Percentiles rank a stretch among this genome's conserved stretches.
Evolutionary conservation across 2,888 invertebrate species (phyloP).

Genomic region (Drosophila rellima): DNA sequence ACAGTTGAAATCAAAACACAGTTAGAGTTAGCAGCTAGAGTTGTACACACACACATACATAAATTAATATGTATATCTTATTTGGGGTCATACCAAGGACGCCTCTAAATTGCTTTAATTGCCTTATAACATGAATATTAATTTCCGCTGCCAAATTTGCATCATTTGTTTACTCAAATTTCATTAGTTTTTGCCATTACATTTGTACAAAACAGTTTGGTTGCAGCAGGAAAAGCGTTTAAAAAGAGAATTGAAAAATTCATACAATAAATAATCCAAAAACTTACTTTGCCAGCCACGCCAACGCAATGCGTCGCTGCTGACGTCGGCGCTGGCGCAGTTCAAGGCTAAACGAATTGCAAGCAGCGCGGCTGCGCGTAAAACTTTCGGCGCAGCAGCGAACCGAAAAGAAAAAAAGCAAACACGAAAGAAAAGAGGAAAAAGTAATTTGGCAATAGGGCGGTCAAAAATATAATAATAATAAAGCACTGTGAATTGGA

Average conservation of each 20-base stretch:
- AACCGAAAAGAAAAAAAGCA: constrained; percentile 8
- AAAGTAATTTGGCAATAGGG: constrained; percentile 49
- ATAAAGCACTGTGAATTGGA: constrained; percentile 59
- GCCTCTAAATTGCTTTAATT: constrained; percentile 16
- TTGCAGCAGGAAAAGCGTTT: constrained; percentile 49
- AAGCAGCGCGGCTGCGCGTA: constrained; percentile 32
- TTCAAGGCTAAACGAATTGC: constrained; percentile 62
- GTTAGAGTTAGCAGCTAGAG: no score
- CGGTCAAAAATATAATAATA: constrained; percentile 29
- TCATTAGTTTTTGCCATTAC: constrained; percentile 12
- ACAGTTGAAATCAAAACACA: no score
- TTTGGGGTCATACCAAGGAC: constrained; percentile 36
- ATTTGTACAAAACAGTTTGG: constrained; percentile 1
- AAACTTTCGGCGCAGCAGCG: constrained; percentile 7
- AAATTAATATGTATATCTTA: not conserved
- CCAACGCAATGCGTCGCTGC: constrained; percentile 48
- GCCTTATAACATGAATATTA: constrained; percentile 14
- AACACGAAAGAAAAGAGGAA: constrained; percentile 24
- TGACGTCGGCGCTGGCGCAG: constrained; percentile 33
- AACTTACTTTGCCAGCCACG: constrained; percentile 26
- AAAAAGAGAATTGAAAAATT: constrained; percentile 11
- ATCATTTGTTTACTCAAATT: constrained; percentile 12
- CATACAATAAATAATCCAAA: constrained; percentile 5
- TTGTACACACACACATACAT: not conserved
- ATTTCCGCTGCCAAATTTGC: constrained; percentile 47